These are phyloP conservation scores for Deroplatys truncata DNA, from an alignment of 2,888 invertebrate genomes.

Conservation along the genomic window DNA sequence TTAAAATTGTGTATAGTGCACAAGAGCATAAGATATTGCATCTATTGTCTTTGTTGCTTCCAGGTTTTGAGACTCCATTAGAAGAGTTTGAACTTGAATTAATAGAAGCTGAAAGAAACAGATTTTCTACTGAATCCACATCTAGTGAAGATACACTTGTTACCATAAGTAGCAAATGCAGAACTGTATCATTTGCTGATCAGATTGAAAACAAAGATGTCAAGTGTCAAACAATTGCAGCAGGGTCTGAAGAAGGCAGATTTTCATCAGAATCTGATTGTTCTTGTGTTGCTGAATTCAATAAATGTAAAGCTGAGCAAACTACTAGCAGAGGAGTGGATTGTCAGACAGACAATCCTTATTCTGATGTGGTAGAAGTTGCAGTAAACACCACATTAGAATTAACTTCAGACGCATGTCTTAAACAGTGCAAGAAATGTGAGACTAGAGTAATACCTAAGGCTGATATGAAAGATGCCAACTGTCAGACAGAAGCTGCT, in stretches of 20 bases:
- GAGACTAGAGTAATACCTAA: no score
- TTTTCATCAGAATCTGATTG: not conserved
- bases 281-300: no score
- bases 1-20: no score
- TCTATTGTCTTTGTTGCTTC: not conserved
- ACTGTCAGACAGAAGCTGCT: not conserved
- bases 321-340: not conserved
- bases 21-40: not conserved
- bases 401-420: not conserved
- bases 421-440: not conserved
- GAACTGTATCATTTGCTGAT: not conserved
- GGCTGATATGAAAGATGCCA: not conserved
- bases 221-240: not conserved
- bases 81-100: constrained; percentile 44
- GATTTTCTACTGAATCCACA: not conserved
- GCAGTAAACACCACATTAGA: no score
- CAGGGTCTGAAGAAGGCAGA: not conserved
- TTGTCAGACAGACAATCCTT: not conserved
- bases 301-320: not conserved
- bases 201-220: not conserved
- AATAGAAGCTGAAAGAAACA: constrained; percentile 37
- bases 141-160: not conserved
- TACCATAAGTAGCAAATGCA: not conserved
- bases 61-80: constrained; percentile 38
- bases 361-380: not conserved